Evolutionary conservation across 2,888 invertebrate species (phyloP).

Genomic region (Andrena praecox): DNA sequence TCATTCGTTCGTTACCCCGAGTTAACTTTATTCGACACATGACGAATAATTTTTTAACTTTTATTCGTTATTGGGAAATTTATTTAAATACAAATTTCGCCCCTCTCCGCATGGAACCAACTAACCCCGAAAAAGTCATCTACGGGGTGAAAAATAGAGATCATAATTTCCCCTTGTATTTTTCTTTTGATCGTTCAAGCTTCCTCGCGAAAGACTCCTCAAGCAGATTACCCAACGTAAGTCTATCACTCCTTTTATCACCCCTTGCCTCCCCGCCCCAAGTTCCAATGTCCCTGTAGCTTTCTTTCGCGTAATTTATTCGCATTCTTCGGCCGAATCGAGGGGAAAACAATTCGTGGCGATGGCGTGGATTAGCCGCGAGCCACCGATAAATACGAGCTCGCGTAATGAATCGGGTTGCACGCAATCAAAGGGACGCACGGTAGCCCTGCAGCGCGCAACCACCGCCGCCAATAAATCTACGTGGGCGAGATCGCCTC

Average conservation of each 20-base stretch:
- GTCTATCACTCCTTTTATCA: not conserved
- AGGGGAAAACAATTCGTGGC: slow-evolving; percentile 42
- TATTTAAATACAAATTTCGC: too few relatives aligned
- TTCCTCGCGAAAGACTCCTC: too few relatives aligned
- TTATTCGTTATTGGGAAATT: too few relatives aligned
- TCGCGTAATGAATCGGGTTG: slow-evolving; percentile 50
- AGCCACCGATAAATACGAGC: slow-evolving; percentile 53
- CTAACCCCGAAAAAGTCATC: too few relatives aligned
- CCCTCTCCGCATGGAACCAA: too few relatives aligned
- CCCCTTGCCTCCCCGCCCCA: not conserved
- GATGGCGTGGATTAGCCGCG: slow-evolving; percentile 40
- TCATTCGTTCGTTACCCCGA: too few relatives aligned
- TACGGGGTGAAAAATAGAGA: too few relatives aligned
- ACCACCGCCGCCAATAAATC: slow-evolving; percentile 71
- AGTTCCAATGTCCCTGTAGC: not conserved
- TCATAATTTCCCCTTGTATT: too few relatives aligned
- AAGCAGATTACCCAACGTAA: not conserved
- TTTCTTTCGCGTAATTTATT: slow-evolving; percentile 6
- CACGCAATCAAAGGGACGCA: slow-evolving; percentile 53
- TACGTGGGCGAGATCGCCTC: slow-evolving; percentile 71
- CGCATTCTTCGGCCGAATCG: slow-evolving; percentile 10
- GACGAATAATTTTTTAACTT: too few relatives aligned
- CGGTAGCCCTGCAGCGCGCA: slow-evolving; percentile 59
- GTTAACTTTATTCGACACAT: too few relatives aligned
- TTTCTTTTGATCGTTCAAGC: too few relatives aligned